Conservation (phyloP, 2,113 vertebrate genomes). For the Gracilinanus agilis region DNA sequence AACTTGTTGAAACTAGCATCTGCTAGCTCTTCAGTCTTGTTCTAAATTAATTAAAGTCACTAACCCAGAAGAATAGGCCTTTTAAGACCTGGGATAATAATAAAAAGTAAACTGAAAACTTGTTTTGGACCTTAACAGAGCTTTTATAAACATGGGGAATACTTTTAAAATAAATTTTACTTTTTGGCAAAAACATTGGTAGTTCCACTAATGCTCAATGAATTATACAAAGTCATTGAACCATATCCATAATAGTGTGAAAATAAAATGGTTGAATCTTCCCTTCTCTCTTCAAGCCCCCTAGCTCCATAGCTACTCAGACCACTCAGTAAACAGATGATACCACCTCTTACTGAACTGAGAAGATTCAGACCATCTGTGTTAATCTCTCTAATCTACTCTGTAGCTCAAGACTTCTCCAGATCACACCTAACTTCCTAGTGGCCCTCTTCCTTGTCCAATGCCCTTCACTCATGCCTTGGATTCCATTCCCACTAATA, state of each 20-base stretch:
- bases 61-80: slow-evolving; percentile 64
- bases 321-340: not conserved
- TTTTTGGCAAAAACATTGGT: slow-evolving; percentile 5
- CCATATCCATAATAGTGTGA: not conserved
- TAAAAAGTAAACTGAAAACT: slow-evolving; percentile 37
- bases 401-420: not conserved
- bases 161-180: not conserved
- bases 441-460: not conserved
- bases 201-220: not conserved
- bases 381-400: not conserved
- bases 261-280: slow-evolving; percentile 4
- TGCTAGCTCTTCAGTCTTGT: slow-evolving; percentile 51
- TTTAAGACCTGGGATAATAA: slow-evolving; percentile 57
- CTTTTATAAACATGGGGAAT: not conserved
- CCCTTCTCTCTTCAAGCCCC: not conserved
- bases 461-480: not conserved
- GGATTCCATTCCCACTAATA: not conserved
- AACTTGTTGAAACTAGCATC: slow-evolving; percentile 66
- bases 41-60: slow-evolving; percentile 64
- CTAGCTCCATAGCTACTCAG: not conserved
- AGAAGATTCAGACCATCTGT: not conserved
- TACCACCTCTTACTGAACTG: not conserved
- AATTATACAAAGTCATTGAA: slow-evolving; percentile 8
- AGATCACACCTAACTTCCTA: not conserved
- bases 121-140: slow-evolving; percentile 3